Conservation (phyloP, 1,140 invertebrate genomes). For the Aporrectodea caliginosa region DNA sequence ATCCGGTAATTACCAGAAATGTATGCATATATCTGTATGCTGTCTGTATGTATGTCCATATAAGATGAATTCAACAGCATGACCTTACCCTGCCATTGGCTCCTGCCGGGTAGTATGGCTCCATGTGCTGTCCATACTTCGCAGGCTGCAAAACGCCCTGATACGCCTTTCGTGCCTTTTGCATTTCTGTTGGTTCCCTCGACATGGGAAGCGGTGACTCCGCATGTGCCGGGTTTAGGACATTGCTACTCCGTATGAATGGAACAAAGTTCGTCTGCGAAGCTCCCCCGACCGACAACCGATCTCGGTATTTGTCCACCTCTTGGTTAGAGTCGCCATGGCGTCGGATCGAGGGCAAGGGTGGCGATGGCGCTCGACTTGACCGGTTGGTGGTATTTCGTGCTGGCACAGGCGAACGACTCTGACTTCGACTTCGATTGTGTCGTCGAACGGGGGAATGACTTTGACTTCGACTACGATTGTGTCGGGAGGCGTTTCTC, state of each 20-base stretch:
- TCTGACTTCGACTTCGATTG: not conserved
- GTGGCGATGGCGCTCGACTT: slow-evolving; percentile 36
- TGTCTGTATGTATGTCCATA: no score
- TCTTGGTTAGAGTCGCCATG: slow-evolving; percentile 29
- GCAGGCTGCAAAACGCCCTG: slow-evolving; percentile 46
- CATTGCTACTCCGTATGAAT: slow-evolving; percentile 50
- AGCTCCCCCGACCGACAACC: not conserved
- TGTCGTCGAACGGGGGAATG: not conserved
- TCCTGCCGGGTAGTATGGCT: no score
- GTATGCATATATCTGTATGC: no score
- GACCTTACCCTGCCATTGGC: no score
- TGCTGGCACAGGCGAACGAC: not conserved
- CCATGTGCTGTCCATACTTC: slow-evolving; percentile 44
- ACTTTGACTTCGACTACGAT: not conserved
- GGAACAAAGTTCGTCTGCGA: slow-evolving; percentile 47
- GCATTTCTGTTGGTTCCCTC: slow-evolving; percentile 45
- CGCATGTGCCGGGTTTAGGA: slow-evolving; percentile 51
- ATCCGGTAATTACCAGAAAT: no score
- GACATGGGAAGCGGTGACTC: slow-evolving; percentile 48
- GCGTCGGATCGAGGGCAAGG: slow-evolving; percentile 45
- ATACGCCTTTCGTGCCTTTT: slow-evolving; percentile 49
- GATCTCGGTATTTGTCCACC: slow-evolving; percentile 8
- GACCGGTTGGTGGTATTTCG: not conserved
- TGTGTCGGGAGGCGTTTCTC: not conserved
- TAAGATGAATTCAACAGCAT: no score